Conservation (phyloP, 2,888 invertebrate genomes). For the Pammene aurita region DNA sequence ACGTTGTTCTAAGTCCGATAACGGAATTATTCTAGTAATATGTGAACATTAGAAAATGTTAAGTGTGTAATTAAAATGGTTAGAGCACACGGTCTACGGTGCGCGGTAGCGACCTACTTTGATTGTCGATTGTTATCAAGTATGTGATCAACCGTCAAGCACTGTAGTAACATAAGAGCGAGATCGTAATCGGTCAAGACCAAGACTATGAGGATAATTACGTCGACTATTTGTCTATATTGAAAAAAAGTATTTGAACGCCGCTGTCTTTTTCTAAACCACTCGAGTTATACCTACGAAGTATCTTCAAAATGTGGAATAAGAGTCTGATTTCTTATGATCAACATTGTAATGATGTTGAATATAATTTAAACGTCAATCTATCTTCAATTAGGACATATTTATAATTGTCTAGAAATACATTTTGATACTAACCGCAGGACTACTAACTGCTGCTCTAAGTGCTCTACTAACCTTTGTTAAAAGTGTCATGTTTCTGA, state of each 20-base stretch:
- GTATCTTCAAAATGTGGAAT: too few relatives aligned
- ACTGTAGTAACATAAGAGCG: constrained; percentile 1
- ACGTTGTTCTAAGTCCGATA: constrained; percentile 30
- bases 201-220: constrained; percentile 13
- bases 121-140: constrained; percentile 9
- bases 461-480: too few relatives aligned
- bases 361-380: too few relatives aligned
- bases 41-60: constrained; percentile 3
- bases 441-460: too few relatives aligned
- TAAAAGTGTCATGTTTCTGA: too few relatives aligned
- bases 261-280: too few relatives aligned
- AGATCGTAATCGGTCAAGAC: constrained; percentile 13
- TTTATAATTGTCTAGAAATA: too few relatives aligned
- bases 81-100: background rate
- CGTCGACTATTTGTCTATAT: background rate
- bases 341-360: too few relatives aligned
- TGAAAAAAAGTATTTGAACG: background rate
- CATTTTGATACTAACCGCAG: too few relatives aligned
- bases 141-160: constrained; percentile 17
- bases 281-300: too few relatives aligned
- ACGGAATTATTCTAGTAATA: constrained; percentile 20
- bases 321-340: too few relatives aligned
- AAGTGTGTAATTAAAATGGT: constrained; percentile 10
- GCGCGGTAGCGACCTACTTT: constrained; percentile 15
- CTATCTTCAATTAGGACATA: too few relatives aligned